phyloP scores from a whole-genome alignment of 2,888 invertebrate genomes.

The Apamea epomidion region DNA sequence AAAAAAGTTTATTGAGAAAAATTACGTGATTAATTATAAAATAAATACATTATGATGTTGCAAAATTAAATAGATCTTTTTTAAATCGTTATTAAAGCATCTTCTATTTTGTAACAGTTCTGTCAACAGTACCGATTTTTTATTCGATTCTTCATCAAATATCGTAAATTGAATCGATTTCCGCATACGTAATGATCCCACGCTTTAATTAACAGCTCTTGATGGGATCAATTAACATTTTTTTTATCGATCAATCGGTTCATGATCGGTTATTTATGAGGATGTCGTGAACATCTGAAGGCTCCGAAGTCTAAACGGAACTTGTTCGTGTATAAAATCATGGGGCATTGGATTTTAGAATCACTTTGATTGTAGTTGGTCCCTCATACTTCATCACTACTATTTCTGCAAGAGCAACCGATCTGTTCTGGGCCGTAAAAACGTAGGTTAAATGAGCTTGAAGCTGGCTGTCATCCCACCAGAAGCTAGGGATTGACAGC shows the following conservation, averaged over 20 bases:
- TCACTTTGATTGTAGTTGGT: conserved; percentile 16
- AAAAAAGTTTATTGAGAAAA: conserved; percentile 50
- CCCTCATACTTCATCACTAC: not conserved
- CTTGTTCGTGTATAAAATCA: conserved; percentile 64
- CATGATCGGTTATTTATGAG: conserved; percentile 72
- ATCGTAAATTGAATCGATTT: conserved; percentile 62
- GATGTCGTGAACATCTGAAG: conserved; percentile 74
- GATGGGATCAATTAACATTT: conserved; percentile 78
- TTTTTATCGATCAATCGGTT: conserved; percentile 68
- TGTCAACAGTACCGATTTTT: conserved; percentile 64
- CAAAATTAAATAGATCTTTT: conserved; percentile 37
- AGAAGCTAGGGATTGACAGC: not conserved
- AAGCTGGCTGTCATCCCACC: not conserved
- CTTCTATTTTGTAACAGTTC: conserved; percentile 50
- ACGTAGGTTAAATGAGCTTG: not conserved
- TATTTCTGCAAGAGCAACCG: not conserved
- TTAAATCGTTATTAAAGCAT: conserved; percentile 20
- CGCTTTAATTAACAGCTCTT: conserved; percentile 72
- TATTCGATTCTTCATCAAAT: conserved; percentile 56
- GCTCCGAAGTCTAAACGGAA: conserved; percentile 72
- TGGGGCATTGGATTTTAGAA: conserved; percentile 21
- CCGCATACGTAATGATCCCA: conserved; percentile 68
- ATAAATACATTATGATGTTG: conserved; percentile 40
- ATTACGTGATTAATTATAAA: conserved; percentile 35
- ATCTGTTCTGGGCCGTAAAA: not conserved